Conservation (phyloP, 1,140 invertebrate genomes). For the Kradibia gibbosae region DNA sequence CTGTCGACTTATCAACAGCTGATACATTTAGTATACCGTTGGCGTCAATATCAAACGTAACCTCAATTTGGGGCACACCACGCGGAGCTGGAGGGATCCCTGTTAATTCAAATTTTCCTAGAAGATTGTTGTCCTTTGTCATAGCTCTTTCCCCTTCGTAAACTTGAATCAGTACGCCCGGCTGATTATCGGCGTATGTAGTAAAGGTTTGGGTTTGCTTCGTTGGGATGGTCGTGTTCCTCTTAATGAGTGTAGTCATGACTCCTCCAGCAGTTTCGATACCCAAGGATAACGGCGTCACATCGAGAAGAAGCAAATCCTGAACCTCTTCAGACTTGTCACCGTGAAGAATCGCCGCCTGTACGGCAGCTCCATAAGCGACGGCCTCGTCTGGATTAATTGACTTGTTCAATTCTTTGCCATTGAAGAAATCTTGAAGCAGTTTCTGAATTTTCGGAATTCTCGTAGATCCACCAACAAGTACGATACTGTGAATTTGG, state of each 20-base stretch:
- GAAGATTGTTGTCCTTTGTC: conserved; percentile 85
- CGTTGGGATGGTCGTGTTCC: conserved; percentile 79
- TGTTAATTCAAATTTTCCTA: conserved; percentile 85
- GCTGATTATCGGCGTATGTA: conserved; percentile 81
- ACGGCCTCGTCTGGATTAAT: conserved; percentile 86
- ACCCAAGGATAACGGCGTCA: conserved; percentile 78
- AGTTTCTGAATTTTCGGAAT: conserved; percentile 78
- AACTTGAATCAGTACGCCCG: conserved; percentile 81
- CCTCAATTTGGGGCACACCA: conserved; percentile 84
- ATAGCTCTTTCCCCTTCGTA: conserved; percentile 87
- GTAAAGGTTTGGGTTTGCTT: conserved; percentile 80
- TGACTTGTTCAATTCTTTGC: conserved; percentile 79
- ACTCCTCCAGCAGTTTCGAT: conserved; percentile 80
- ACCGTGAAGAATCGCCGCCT: conserved; percentile 79
- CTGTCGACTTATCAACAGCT: conserved; percentile 73
- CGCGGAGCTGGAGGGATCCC: conserved; percentile 88
- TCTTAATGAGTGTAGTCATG: conserved; percentile 79
- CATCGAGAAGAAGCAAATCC: conserved; percentile 84
- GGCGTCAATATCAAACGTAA: conserved; percentile 78
- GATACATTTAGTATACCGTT: conserved; percentile 81
- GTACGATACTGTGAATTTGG: conserved; percentile 74
- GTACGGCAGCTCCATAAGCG: conserved; percentile 82
- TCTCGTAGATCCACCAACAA: conserved; percentile 77
- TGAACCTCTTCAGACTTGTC: conserved; percentile 76
- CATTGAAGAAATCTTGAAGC: conserved; percentile 78